phyloP scores from a whole-genome alignment of 2,888 invertebrate genomes.

The Hofmannophila pseudospretella region DNA sequence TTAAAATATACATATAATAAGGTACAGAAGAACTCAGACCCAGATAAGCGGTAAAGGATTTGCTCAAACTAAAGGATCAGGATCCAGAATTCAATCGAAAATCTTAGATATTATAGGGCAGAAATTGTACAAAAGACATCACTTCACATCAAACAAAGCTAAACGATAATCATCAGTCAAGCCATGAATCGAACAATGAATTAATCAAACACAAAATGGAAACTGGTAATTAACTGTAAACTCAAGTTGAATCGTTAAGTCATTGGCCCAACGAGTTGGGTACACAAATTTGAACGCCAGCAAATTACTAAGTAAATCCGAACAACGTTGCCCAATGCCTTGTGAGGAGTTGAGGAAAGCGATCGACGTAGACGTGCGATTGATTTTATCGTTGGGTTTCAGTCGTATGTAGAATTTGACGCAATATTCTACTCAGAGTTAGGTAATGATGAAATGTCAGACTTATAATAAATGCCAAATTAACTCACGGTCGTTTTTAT shows the following conservation, averaged over 20 bases:
- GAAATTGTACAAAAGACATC: no score
- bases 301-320: conserved; percentile 21
- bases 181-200: conserved; percentile 10
- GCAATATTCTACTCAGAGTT: no score
- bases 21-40: no score
- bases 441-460: no score
- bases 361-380: conserved; percentile 3
- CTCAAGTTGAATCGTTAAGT: conserved; percentile 25
- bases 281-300: conserved; percentile 18
- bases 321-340: conserved; percentile 19
- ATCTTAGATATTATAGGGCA: no score
- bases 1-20: no score
- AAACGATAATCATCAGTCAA: conserved; percentile 6
- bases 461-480: no score
- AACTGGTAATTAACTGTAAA: conserved; percentile 16
- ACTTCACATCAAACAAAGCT: neutral
- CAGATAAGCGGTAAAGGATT: no score
- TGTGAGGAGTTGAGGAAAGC: conserved; percentile 7
- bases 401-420: no score
- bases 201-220: conserved; percentile 12
- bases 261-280: conserved; percentile 30
- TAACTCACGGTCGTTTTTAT: no score
- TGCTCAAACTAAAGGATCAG: no score
- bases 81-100: no score
- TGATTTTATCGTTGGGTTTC: neutral